Conservation (phyloP, 2,888 invertebrate species). For the Caenorhabditis macrosperma region DNA sequence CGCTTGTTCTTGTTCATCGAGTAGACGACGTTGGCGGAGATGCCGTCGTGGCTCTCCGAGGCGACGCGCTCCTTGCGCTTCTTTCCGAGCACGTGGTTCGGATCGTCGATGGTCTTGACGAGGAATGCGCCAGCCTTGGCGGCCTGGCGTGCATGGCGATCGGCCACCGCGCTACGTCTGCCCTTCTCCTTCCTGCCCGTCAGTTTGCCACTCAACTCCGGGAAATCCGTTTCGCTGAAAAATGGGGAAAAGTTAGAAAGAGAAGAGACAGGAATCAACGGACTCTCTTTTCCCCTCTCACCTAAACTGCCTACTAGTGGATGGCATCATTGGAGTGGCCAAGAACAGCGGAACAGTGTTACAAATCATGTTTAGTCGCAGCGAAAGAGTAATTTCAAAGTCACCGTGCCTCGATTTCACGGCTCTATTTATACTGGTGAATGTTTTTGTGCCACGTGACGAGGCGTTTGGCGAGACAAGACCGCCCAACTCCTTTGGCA, state of each 20-base stretch:
- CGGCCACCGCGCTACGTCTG: conserved; percentile 64
- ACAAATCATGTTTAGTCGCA: conserved; percentile 12
- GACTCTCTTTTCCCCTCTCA: neutral
- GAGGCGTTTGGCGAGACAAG: conserved; percentile 19
- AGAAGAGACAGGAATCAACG: neutral
- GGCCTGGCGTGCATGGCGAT: conserved; percentile 53
- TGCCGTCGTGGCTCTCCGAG: conserved; percentile 72
- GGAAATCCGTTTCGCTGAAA: conserved; percentile 74
- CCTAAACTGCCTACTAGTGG: conserved; percentile 40
- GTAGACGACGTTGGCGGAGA: conserved; percentile 72
- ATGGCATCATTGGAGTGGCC: conserved; percentile 26
- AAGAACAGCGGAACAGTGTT: conserved; percentile 11
- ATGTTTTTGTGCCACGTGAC: conserved; percentile 45
- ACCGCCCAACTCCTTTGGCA: conserved; percentile 25
- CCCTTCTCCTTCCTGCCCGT: conserved; percentile 69
- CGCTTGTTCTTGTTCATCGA: conserved; percentile 77
- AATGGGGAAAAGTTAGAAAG: neutral
- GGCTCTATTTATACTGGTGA: conserved; percentile 41
- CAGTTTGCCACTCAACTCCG: conserved; percentile 67
- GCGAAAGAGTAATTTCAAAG: neutral
- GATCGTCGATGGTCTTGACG: conserved; percentile 69
- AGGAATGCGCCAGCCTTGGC: conserved; percentile 60
- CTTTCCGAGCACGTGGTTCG: conserved; percentile 67
- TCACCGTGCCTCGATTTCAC: neutral
- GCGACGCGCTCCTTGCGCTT: conserved; percentile 73